These are phyloP conservation scores for Antennarius maculatus DNA, from an alignment of 2,797 vertebrate genomes.

Conservation along the genomic window DNA sequence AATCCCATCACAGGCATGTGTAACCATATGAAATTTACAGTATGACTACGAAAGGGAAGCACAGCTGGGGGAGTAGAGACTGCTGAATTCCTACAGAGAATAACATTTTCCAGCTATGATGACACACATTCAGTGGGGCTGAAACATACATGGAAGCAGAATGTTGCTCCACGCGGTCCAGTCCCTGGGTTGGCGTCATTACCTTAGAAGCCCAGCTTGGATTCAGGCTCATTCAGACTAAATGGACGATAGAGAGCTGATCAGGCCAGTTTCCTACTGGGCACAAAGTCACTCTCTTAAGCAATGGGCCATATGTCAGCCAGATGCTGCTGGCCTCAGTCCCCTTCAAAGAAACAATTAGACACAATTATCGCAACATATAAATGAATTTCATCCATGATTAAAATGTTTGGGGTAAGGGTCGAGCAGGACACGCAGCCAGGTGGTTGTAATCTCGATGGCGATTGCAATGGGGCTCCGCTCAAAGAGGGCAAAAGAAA, in stretches of 20 bases:
- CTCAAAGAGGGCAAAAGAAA: conserved; percentile 51
- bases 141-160: conserved; percentile 28
- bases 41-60: conserved; percentile 30
- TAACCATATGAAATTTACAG: conserved; percentile 52
- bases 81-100: conserved; percentile 45
- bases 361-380: conserved; percentile 83
- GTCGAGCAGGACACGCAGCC: conserved; percentile 55
- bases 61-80: conserved; percentile 28
- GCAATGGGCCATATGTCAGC: conserved; percentile 71
- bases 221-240: conserved; percentile 37
- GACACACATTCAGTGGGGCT: conserved; percentile 29
- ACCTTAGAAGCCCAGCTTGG: conserved; percentile 30
- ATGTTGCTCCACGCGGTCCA: conserved; percentile 37
- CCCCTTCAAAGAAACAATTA: conserved; percentile 86
- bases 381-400: conserved; percentile 85
- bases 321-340: conserved; percentile 76
- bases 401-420: conserved; percentile 75
- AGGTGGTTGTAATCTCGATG: conserved; percentile 84
- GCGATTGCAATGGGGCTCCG: conserved; percentile 66
- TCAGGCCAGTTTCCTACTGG: conserved; percentile 68
- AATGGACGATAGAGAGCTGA: conserved; percentile 55
- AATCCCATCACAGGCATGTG: conserved; percentile 33
- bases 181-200: conserved; percentile 46
- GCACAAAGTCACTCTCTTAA: conserved; percentile 67
- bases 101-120: conserved; percentile 38